Percentiles rank a stretch among this genome's conserved stretches.
These are phyloP conservation scores for Operophtera brumata DNA, from an alignment of 2,888 invertebrate species.

Conservation along the genomic window DNA sequence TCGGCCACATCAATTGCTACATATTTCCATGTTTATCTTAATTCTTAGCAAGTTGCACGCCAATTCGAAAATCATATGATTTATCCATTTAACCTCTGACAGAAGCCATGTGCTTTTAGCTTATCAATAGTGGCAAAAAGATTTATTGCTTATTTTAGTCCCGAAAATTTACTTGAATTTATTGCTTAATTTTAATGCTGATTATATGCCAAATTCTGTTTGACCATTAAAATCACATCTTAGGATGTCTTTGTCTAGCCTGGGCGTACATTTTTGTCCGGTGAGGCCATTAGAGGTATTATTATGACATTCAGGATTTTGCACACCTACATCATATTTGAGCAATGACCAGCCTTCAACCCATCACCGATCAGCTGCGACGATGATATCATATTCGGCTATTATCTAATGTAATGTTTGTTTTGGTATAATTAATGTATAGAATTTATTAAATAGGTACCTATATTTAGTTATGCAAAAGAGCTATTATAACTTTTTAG, in stretches of 20 bases:
- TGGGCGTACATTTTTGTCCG: constrained; percentile 27
- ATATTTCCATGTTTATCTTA: constrained; percentile 50
- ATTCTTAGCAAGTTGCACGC: constrained; percentile 39
- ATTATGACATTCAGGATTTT: constrained; percentile 32
- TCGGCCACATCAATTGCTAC: constrained; percentile 56
- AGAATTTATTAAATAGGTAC: constrained; percentile 21
- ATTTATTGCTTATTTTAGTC: constrained; percentile 43
- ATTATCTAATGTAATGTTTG: constrained; percentile 60
- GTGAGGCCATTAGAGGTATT: constrained; percentile 52
- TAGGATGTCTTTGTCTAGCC: constrained; percentile 23
- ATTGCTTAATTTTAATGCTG: constrained; percentile 40
- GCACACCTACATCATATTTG: constrained; percentile 51
- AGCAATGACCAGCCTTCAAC: constrained; percentile 73
- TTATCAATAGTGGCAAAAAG: constrained; percentile 41
- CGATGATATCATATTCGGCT: constrained; percentile 63
- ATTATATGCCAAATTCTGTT: constrained; percentile 22
- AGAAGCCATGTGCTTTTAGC: constrained; percentile 45
- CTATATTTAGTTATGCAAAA: constrained; percentile 1
- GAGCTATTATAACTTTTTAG: not conserved
- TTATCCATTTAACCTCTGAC: constrained; percentile 41
- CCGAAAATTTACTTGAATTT: constrained; percentile 38
- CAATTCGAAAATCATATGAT: constrained; percentile 33
- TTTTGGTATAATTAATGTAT: constrained; percentile 35
- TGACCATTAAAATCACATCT: constrained; percentile 28
- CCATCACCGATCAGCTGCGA: constrained; percentile 62